Evolutionary conservation across 2,888 invertebrate species (phyloP).

Genomic region (Chrysomela aeneicollis): DNA sequence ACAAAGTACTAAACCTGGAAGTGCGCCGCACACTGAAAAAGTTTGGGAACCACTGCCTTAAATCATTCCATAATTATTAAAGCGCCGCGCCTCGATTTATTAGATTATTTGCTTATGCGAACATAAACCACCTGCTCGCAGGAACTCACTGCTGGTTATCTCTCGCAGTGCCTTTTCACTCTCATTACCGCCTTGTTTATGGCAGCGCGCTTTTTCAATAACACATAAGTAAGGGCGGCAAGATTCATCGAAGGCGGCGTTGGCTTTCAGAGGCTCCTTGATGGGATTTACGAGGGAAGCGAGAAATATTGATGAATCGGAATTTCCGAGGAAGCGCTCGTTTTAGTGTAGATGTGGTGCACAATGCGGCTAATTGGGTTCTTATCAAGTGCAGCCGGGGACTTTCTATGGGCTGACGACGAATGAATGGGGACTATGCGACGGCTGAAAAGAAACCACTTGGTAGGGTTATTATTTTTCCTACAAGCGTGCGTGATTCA

Average conservation of each 20-base stretch:
- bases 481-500: no score
- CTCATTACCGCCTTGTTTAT: slow-evolving; percentile 44
- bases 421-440: no score
- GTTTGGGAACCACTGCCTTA: no score
- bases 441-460: no score
- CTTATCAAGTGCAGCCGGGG: neutral
- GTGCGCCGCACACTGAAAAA: no score
- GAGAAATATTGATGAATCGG: slow-evolving; percentile 17
- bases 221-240: slow-evolving; percentile 32
- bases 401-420: no score
- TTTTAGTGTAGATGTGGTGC: neutral
- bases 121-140: slow-evolving; percentile 44
- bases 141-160: slow-evolving; percentile 38
- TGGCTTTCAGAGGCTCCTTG: slow-evolving; percentile 10
- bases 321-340: neutral
- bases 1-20: no score
- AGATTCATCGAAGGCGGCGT: slow-evolving; percentile 13
- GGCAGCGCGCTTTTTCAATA: slow-evolving; percentile 31
- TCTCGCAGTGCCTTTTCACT: slow-evolving; percentile 40
- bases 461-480: no score
- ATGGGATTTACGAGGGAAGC: slow-evolving; percentile 19
- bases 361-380: neutral
- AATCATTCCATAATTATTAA: slow-evolving; percentile 58
- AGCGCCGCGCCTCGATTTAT: slow-evolving; percentile 51
- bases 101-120: slow-evolving; percentile 53